Percentiles rank a stretch among this genome's conserved stretches.
Evolutionary conservation across 2,888 invertebrate genomes (phyloP).

Genomic region (Platycheirus rosarum): DNA sequence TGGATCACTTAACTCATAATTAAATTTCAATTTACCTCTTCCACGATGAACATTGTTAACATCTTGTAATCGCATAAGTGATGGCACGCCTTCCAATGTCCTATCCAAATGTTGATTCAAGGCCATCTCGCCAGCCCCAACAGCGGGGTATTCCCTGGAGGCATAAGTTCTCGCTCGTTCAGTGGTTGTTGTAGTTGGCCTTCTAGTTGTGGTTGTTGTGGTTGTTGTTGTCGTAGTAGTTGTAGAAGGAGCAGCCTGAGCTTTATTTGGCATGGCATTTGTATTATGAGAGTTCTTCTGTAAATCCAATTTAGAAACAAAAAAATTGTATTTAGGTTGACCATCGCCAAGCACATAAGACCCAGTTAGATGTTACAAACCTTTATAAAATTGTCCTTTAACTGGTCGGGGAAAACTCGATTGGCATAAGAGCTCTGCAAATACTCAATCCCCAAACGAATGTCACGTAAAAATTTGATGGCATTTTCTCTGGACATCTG

Average conservation of each 20-base stretch:
- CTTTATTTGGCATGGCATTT: constrained; percentile 57
- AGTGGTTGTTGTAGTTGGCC: constrained; percentile 75
- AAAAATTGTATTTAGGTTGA: constrained; percentile 15
- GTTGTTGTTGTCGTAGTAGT: constrained; percentile 75
- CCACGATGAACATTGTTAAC: constrained; percentile 77
- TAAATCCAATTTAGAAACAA: constrained; percentile 44
- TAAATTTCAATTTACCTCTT: constrained; percentile 67
- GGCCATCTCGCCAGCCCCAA: constrained; percentile 56
- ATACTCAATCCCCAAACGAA: constrained; percentile 89
- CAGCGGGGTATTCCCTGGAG: constrained; percentile 71
- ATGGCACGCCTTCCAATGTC: constrained; percentile 79
- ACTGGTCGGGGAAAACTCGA: constrained; percentile 80
- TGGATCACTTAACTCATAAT: background rate
- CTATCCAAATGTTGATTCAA: constrained; percentile 75
- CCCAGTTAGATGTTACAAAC: constrained; percentile 51
- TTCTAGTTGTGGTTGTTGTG: constrained; percentile 77
- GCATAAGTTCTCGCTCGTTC: constrained; percentile 77
- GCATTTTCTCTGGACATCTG: constrained; percentile 91
- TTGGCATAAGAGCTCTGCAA: constrained; percentile 84
- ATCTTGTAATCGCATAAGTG: constrained; percentile 80
- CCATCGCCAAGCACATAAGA: background rate
- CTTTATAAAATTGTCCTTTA: constrained; percentile 80
- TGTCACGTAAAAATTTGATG: constrained; percentile 89
- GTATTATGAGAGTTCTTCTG: constrained; percentile 74
- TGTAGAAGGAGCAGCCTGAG: no score